phyloP scores from a whole-genome alignment of 2,797 vertebrate species.

The Eupleurogrammus muticus region DNA sequence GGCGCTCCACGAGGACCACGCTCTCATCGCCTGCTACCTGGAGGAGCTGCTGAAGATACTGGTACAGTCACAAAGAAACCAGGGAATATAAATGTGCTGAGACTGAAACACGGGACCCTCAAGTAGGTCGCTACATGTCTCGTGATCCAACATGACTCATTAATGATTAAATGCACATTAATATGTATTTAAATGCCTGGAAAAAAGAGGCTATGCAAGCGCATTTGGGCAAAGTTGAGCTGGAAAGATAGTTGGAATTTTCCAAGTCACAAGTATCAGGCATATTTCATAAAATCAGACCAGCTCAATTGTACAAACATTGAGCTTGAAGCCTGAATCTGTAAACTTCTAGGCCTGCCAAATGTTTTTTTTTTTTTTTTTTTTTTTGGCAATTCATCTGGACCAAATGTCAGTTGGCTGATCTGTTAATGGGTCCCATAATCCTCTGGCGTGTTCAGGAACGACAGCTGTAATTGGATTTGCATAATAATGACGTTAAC shows the following conservation, averaged over 20 bases:
- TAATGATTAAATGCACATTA: not conserved
- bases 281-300: conserved; percentile 66
- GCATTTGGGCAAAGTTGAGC: not conserved
- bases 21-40: conserved; percentile 94
- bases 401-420: conserved; percentile 22
- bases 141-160: not conserved
- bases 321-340: conserved; percentile 43
- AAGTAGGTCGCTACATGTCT: not conserved
- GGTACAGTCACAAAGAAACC: conserved; percentile 75
- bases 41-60: conserved; percentile 97
- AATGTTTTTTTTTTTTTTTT: conserved; percentile 16
- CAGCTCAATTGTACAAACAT: conserved; percentile 43
- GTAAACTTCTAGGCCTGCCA: conserved; percentile 43
- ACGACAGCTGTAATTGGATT: conserved; percentile 16
- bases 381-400: conserved; percentile 40
- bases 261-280: conserved; percentile 35
- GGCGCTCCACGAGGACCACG: conserved; percentile 95
- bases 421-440: conserved; percentile 14
- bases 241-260: not conserved
- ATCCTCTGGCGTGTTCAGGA: conserved; percentile 19
- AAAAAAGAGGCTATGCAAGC: not conserved
- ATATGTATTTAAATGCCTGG: not conserved
- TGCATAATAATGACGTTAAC: conserved; percentile 2
- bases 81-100: not conserved
- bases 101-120: not conserved